These are phyloP conservation scores for Trichoplusia ni DNA, from an alignment of 1,140 invertebrate species.

Conservation along the genomic window DNA sequence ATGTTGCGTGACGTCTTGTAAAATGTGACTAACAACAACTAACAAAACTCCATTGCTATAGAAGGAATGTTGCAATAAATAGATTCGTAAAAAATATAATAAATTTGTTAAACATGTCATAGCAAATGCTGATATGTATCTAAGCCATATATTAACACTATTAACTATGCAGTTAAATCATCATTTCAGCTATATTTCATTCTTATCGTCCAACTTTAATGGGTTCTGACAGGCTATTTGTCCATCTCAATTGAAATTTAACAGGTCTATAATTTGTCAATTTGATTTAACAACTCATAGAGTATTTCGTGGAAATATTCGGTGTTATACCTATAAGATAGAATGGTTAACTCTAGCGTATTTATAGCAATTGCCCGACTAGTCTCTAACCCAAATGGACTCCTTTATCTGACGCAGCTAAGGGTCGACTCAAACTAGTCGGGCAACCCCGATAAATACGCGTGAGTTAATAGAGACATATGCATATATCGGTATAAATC, in stretches of 20 bases:
- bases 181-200: not conserved
- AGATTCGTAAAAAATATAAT: no score
- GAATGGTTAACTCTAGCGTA: not conserved
- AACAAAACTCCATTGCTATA: not conserved
- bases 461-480: no score
- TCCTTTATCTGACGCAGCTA: no score
- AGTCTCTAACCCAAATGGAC: no score
- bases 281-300: not conserved
- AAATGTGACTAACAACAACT: not conserved
- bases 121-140: not conserved
- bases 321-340: not conserved
- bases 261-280: conserved; percentile 13
- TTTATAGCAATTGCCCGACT: no score
- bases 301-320: not conserved
- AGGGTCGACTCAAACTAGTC: no score
- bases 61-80: no score
- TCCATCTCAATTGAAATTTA: conserved; percentile 2
- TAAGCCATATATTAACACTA: no score
- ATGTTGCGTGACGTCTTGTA: conserved; percentile 7
- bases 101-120: not conserved
- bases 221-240: conserved; percentile 7
- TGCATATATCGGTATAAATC: no score
- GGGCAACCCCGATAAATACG: no score
- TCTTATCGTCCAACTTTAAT: conserved; percentile 2
- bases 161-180: not conserved